Evolutionary conservation across 2,888 invertebrate species (phyloP).

Genomic region (Campaea margaritaria): DNA sequence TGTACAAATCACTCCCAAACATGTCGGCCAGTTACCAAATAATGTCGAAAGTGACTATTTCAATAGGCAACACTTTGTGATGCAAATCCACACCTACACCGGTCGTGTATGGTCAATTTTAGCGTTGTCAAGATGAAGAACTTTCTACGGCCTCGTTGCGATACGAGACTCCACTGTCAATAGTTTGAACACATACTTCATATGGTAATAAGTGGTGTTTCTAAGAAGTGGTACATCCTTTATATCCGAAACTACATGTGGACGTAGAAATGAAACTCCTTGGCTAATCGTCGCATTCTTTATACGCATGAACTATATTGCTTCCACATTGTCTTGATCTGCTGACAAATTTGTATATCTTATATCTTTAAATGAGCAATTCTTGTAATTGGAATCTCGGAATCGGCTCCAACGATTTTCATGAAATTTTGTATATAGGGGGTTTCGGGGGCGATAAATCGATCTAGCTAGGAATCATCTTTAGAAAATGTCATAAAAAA

Average conservation of each 20-base stretch:
- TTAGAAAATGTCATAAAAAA: too few species aligned
- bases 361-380: background rate
- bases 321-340: background rate
- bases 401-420: too few species aligned
- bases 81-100: slow-evolving; percentile 69
- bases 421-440: too few species aligned
- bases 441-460: too few species aligned
- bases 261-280: background rate
- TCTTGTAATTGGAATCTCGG: too few species aligned
- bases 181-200: slow-evolving; percentile 63
- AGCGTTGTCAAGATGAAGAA: slow-evolving; percentile 70
- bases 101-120: slow-evolving; percentile 69
- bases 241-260: slow-evolving; percentile 21
- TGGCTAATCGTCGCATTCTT: background rate
- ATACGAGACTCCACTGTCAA: slow-evolving; percentile 65
- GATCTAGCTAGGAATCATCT: too few species aligned
- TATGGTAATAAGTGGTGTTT: slow-evolving; percentile 67
- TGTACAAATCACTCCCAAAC: slow-evolving; percentile 27
- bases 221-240: slow-evolving; percentile 50
- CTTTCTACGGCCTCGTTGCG: slow-evolving; percentile 76
- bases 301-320: background rate
- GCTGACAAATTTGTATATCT: background rate
- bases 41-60: slow-evolving; percentile 59
- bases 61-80: slow-evolving; percentile 62
- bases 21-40: slow-evolving; percentile 44